phyloP scores from a whole-genome alignment of 2,113 vertebrate species.

The Ailurus styani region DNA sequence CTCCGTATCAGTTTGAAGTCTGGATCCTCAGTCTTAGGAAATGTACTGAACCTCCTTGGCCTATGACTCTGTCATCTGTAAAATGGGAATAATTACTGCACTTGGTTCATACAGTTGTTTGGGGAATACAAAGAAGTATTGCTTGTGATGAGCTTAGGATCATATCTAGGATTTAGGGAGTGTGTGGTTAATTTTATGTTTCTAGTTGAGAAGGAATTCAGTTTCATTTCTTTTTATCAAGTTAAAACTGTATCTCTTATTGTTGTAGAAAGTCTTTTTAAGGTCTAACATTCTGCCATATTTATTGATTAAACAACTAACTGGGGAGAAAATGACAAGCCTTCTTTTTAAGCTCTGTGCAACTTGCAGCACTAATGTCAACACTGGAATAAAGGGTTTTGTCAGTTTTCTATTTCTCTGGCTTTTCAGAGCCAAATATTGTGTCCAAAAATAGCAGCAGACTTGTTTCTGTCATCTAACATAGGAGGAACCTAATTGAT shows the following conservation, averaged over 20 bases:
- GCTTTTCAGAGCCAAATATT: neutral
- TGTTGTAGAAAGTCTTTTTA: neutral
- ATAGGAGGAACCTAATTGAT: neutral
- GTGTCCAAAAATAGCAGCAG: neutral
- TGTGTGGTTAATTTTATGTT: neutral
- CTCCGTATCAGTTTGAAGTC: neutral
- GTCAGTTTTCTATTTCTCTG: neutral
- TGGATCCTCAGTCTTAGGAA: neutral
- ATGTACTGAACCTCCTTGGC: neutral
- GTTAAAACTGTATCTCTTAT: neutral
- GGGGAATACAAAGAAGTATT: neutral
- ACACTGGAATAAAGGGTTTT: neutral
- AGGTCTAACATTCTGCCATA: neutral
- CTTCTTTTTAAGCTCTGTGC: neutral
- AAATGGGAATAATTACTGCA: neutral
- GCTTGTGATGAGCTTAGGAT: neutral
- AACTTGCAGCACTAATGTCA: neutral
- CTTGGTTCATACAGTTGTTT: neutral
- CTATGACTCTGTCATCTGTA: neutral
- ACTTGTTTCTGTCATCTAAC: neutral
- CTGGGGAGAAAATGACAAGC: neutral
- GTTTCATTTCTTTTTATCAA: neutral
- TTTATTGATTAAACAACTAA: neutral
- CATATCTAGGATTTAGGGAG: neutral
- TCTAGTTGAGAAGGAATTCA: neutral